Conservation (phyloP, 2,113 vertebrate genomes). For the Clarias macrocephalus region DNA sequence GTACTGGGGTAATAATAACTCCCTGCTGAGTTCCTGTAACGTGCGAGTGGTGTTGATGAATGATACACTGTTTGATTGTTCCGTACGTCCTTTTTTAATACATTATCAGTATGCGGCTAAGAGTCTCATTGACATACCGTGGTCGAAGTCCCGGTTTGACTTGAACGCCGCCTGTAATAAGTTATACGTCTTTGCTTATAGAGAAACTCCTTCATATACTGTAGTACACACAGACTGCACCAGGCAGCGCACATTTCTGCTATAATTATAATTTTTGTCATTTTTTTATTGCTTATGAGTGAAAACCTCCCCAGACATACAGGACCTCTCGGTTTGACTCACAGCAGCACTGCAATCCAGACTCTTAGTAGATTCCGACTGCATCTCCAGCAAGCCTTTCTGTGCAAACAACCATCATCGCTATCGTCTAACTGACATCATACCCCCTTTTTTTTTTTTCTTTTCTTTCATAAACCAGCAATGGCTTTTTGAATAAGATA, state of each 20-base stretch:
- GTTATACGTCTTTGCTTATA: not conserved
- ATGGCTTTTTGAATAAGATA: not conserved
- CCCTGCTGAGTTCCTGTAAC: no score
- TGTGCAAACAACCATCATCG: not conserved
- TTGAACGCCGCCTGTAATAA: not conserved
- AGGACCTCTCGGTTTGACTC: not conserved
- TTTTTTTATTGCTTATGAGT: not conserved
- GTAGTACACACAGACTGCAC: not conserved
- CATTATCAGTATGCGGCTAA: no score
- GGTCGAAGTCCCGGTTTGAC: no score
- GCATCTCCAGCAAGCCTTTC: not conserved
- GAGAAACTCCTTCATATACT: not conserved
- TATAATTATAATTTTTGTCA: not conserved
- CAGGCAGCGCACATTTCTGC: not conserved
- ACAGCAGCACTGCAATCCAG: not conserved
- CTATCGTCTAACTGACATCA: not conserved
- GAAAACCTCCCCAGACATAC: not conserved
- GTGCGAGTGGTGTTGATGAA: no score
- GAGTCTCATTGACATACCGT: no score
- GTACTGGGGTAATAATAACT: no score
- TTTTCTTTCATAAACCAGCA: not conserved
- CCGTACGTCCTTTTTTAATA: no score
- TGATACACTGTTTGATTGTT: no score
- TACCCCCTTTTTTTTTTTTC: not conserved
- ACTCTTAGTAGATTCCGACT: not conserved